Evolutionary conservation across 2,888 invertebrate genomes (phyloP).

Genomic region (Andrena praecox): DNA sequence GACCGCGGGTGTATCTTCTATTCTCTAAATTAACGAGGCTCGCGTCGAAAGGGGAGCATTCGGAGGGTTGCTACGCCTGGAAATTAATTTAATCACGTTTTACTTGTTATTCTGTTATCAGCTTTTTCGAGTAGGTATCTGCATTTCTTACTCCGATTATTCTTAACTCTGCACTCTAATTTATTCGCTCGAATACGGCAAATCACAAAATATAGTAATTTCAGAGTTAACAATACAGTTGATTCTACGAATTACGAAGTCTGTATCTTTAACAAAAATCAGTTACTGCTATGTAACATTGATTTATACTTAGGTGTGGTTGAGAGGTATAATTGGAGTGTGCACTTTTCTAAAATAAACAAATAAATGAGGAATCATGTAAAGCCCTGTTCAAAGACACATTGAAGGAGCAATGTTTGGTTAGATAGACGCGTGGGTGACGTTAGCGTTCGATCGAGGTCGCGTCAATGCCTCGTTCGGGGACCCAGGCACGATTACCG

Average conservation of each 20-base stretch:
- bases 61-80: neutral
- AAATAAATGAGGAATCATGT: neutral
- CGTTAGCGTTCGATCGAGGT: neutral
- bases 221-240: too few species aligned
- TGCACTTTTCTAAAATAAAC: neutral
- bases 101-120: neutral
- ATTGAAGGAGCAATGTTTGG: neutral
- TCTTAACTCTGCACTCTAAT: too few species aligned
- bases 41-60: neutral
- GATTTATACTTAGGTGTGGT: too few species aligned
- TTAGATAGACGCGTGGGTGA: neutral
- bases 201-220: too few species aligned
- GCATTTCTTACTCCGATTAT: neutral
- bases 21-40: neutral
- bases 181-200: too few species aligned
- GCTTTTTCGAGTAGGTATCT: neutral
- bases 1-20: neutral
- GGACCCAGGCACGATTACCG: constrained; percentile 34
- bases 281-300: too few species aligned
- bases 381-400: neutral
- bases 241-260: too few species aligned
- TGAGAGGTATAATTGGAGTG: neutral
- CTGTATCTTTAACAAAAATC: too few species aligned
- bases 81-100: constrained; percentile 10
- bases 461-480: neutral